phyloP scores from a whole-genome alignment of 2,113 vertebrate genomes.

The Peucedramus taeniatus region DNA sequence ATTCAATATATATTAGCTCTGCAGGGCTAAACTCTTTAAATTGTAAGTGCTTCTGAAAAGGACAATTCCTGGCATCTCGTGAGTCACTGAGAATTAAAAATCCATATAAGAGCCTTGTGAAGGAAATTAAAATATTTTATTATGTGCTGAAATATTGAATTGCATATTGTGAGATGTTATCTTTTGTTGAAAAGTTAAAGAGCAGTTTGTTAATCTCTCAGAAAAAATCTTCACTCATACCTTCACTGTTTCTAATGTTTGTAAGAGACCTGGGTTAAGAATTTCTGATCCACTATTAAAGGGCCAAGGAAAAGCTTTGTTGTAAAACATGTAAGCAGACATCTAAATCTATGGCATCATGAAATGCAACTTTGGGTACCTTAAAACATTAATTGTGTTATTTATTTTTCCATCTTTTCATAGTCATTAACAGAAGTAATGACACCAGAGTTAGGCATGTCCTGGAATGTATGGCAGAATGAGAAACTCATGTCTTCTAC shows the following conservation, averaged over 20 bases:
- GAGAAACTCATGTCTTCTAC: background rate
- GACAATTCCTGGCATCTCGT: background rate
- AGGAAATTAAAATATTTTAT: slow-evolving; percentile 20
- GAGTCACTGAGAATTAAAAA: background rate
- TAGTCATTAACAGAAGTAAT: background rate
- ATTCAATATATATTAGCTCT: slow-evolving; percentile 1
- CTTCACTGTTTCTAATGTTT: background rate
- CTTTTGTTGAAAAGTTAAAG: background rate
- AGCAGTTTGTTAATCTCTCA: background rate
- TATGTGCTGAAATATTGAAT: background rate
- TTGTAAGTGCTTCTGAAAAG: background rate
- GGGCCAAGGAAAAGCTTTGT: background rate
- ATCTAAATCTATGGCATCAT: background rate
- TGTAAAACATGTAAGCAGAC: background rate
- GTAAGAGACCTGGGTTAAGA: background rate
- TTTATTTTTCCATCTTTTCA: background rate
- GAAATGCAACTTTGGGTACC: background rate
- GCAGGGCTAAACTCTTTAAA: background rate
- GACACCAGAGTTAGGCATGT: background rate
- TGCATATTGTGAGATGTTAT: background rate
- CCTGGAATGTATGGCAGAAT: background rate
- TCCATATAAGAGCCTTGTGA: background rate
- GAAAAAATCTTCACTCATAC: background rate
- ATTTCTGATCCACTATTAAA: background rate
- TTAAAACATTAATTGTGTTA: background rate